These are phyloP conservation scores for Bombycilla garrulus DNA, from an alignment of 2,113 vertebrate genomes.

Conservation along the genomic window DNA sequence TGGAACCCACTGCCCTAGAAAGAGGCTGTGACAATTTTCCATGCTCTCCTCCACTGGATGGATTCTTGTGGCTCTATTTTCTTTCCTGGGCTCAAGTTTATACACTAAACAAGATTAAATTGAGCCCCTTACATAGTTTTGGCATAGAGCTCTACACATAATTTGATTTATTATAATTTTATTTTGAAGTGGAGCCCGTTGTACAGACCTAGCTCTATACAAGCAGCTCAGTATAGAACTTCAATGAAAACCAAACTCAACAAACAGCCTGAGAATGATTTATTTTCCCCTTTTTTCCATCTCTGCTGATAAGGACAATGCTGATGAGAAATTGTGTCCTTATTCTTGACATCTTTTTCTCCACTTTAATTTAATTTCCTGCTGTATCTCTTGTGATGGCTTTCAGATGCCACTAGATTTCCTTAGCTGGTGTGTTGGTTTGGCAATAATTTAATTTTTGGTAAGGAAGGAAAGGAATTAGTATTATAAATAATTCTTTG, in stretches of 20 bases:
- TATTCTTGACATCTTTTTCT: neutral
- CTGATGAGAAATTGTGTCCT: neutral
- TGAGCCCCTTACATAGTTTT: neutral
- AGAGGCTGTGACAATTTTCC: neutral
- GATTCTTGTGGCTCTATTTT: neutral
- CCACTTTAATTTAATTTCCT: neutral
- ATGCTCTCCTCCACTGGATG: accelerated
- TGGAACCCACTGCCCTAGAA: neutral
- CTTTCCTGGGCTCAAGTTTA: neutral
- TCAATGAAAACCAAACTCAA: neutral
- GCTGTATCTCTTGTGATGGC: neutral
- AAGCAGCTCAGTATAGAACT: neutral
- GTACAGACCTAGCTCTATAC: neutral
- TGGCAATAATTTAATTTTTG: no score
- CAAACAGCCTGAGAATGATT: accelerated
- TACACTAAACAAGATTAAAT: neutral
- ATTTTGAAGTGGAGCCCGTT: accelerated
- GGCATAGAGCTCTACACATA: neutral
- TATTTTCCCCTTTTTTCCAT: accelerated
- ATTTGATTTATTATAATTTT: neutral
- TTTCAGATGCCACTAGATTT: neutral
- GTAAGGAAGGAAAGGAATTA: no score
- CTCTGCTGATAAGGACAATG: accelerated
- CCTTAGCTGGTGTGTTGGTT: neutral
- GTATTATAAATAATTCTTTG: no score